Evolutionary conservation across 2,113 vertebrate genomes (phyloP).

Genomic region (Podarcis cretensis): DNA sequence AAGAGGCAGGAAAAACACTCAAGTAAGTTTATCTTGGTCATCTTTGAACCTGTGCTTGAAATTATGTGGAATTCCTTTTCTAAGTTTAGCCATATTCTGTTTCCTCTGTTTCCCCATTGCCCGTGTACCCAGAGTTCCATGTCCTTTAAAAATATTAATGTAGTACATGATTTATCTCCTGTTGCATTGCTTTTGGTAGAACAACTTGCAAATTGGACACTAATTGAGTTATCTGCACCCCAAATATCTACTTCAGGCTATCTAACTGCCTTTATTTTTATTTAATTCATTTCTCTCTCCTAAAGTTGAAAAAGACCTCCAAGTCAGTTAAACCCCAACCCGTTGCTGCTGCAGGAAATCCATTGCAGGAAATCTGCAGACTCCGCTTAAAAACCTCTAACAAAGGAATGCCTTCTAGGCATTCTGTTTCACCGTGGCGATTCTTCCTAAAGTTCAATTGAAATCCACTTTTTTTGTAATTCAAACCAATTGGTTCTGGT

Average conservation of each 20-base stretch:
- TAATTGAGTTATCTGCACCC: too few relatives aligned
- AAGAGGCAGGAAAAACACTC: slow-evolving; percentile 87
- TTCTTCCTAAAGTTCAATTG: neutral
- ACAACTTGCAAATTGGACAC: neutral
- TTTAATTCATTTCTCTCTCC: neutral
- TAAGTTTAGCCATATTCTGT: neutral
- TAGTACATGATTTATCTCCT: too few relatives aligned
- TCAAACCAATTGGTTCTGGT: neutral
- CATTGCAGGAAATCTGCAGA: neutral
- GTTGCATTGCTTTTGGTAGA: neutral
- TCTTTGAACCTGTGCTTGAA: neutral
- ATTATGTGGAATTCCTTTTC: neutral
- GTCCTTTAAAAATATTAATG: neutral
- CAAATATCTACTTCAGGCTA: neutral
- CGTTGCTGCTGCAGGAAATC: neutral
- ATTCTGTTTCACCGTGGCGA: neutral
- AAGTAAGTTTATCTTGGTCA: slow-evolving; percentile 79
- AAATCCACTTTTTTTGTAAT: neutral
- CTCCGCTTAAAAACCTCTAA: neutral
- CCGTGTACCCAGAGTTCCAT: neutral
- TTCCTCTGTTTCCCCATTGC: neutral
- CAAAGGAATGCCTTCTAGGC: neutral
- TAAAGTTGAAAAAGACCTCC: neutral
- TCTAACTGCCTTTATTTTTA: neutral
- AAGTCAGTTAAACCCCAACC: neutral